Conservation (phyloP, 2,888 invertebrate genomes). For the Heterodera filipjevi region DNA sequence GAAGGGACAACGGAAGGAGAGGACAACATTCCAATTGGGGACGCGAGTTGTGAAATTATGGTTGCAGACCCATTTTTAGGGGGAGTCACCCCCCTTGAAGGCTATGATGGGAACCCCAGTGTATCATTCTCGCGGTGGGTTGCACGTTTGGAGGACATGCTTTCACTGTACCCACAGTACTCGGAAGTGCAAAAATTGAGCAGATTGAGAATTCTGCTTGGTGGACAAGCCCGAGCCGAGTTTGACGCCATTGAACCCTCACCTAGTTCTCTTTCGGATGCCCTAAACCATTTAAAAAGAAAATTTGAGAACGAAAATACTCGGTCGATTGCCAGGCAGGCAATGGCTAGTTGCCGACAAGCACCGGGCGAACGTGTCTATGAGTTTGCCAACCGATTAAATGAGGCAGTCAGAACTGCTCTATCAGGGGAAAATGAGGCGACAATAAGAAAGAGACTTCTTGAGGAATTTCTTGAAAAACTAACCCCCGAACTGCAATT, state of each 20-base stretch:
- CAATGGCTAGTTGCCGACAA: neutral
- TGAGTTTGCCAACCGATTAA: neutral
- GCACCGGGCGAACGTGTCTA: slow-evolving; percentile 3
- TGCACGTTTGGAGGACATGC: neutral
- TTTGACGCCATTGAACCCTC: neutral
- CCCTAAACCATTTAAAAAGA: neutral
- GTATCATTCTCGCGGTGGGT: slow-evolving; percentile 1
- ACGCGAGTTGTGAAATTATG: neutral
- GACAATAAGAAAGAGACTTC: neutral
- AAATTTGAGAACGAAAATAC: neutral
- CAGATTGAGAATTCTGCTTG: neutral
- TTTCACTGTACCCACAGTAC: neutral
- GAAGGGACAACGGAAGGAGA: no score
- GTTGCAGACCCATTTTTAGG: slow-evolving; percentile 14
- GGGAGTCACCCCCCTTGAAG: neutral
- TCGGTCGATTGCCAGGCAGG: neutral
- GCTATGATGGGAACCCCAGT: slow-evolving; percentile 7
- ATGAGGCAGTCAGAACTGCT: neutral
- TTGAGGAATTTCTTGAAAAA: slow-evolving; percentile 12
- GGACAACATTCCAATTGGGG: no score
- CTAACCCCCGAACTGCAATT: neutral
- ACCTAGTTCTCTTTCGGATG: neutral
- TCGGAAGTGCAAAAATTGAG: neutral
- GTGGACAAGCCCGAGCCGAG: neutral
- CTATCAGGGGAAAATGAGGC: neutral